Percentiles rank a stretch among this genome's conserved stretches.
Evolutionary conservation across 2,888 invertebrate species (phyloP).

Genomic region (Lingula anatina): DNA sequence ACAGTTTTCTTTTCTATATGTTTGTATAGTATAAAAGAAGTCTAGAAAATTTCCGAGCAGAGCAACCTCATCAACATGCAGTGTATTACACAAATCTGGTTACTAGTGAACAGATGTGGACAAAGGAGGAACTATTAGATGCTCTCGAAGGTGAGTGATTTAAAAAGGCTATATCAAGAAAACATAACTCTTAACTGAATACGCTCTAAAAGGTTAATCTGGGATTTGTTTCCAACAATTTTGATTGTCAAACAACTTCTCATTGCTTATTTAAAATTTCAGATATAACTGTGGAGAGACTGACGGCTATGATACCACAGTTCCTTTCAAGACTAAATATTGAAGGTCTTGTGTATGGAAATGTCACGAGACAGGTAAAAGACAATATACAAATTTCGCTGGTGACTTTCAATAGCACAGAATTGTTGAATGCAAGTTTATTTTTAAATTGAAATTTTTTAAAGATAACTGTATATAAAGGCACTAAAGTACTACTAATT

Average conservation of each 20-base stretch:
- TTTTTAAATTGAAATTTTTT: too few relatives aligned
- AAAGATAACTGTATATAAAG: not conserved
- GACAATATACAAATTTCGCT: too few relatives aligned
- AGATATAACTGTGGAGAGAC: constrained; percentile 74
- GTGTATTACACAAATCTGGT: constrained; percentile 81
- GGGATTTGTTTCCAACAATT: too few relatives aligned
- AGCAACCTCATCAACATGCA: constrained; percentile 82
- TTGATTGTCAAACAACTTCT: too few relatives aligned
- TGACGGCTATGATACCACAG: constrained; percentile 73
- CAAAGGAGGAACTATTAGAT: constrained; percentile 77
- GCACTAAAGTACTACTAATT: not conserved
- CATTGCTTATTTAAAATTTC: constrained; percentile 31
- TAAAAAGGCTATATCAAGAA: too few relatives aligned
- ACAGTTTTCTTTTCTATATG: too few relatives aligned
- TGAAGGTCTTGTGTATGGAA: constrained; percentile 87
- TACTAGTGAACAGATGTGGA: constrained; percentile 81
- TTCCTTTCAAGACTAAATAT: constrained; percentile 79
- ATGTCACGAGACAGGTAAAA: constrained; percentile 59
- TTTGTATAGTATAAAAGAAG: constrained; percentile 66
- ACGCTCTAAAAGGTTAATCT: too few relatives aligned
- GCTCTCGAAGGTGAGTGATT: constrained; percentile 60
- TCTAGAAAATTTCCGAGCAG: constrained; percentile 84
- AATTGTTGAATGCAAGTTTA: too few relatives aligned
- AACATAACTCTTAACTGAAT: too few relatives aligned
- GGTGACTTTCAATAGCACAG: not conserved